A percentile compares a stretch with the other conserved stretches of the same genome.
phyloP scores from a whole-genome alignment of 2,113 vertebrate species.

The Chaenogobius annularis region DNA sequence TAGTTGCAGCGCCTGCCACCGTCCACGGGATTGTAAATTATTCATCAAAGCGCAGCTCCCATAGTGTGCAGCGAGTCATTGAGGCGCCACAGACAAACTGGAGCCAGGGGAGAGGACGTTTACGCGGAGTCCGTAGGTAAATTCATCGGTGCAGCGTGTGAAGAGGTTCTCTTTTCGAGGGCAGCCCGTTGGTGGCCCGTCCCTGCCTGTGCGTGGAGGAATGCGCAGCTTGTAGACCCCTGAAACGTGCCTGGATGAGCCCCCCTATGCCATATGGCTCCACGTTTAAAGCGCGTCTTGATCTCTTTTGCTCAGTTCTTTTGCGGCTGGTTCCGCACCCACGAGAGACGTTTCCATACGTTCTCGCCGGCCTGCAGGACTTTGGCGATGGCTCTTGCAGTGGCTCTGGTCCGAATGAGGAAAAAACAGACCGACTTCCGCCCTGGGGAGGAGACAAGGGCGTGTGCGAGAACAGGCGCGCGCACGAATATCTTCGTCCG shows the following conservation, averaged over 20 bases:
- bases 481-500: neutral
- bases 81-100: constrained; percentile 29
- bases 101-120: neutral
- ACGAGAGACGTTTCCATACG: constrained; percentile 14
- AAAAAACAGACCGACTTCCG: constrained; percentile 83
- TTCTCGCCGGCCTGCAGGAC: constrained; percentile 50
- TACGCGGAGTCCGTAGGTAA: neutral
- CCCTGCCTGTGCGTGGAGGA: constrained; percentile 61
- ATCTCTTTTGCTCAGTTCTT: neutral
- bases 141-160: constrained; percentile 20
- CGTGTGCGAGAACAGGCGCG: constrained; percentile 40
- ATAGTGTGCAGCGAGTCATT: constrained; percentile 59
- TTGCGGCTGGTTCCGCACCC: constrained; percentile 16
- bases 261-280: neutral
- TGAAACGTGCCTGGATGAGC: constrained; percentile 9
- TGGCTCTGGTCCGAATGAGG: constrained; percentile 80
- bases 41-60: constrained; percentile 63
- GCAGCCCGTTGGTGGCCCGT: constrained; percentile 11
- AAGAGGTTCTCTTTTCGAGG: constrained; percentile 32
- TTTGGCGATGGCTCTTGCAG: constrained; percentile 71
- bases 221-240: constrained; percentile 43
- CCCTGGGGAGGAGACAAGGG: constrained; percentile 56
- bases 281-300: neutral
- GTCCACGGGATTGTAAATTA: constrained; percentile 52
- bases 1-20: constrained; percentile 40